Percentiles rank a stretch among this genome's conserved stretches.
These are phyloP conservation scores for Siniperca scherzeri DNA, from an alignment of 2,797 vertebrate species.

Conservation along the genomic window DNA sequence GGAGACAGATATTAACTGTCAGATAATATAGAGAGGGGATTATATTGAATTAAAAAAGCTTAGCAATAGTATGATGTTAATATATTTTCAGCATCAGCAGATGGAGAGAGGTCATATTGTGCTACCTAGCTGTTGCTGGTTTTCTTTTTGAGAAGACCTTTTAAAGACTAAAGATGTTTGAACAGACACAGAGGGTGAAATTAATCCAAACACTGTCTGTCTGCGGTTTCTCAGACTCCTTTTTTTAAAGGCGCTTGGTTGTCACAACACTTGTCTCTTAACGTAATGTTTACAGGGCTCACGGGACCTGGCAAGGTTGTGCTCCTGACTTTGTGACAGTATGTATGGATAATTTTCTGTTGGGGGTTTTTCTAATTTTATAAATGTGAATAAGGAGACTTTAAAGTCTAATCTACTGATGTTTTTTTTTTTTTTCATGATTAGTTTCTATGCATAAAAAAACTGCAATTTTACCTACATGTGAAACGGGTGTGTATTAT, in stretches of 20 bases:
- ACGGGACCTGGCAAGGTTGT: conserved; percentile 60
- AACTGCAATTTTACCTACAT: conserved; percentile 66
- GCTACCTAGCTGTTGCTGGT: conserved; percentile 50
- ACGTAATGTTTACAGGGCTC: conserved; percentile 78
- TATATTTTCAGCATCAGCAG: conserved; percentile 52
- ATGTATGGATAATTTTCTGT: conserved; percentile 47
- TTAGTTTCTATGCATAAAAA: conserved; percentile 83
- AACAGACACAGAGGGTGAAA: conserved; percentile 55
- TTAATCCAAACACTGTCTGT: conserved; percentile 75
- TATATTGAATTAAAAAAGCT: conserved; percentile 25
- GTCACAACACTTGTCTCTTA: conserved; percentile 82
- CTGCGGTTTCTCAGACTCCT: conserved; percentile 75
- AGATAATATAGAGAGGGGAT: conserved; percentile 37
- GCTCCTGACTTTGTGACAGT: conserved; percentile 70
- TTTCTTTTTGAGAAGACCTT: conserved; percentile 67
- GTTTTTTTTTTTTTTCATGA: conserved; percentile 46
- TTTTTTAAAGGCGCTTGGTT: conserved; percentile 75
- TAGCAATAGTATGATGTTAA: conserved; percentile 56
- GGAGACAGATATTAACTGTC: conserved; percentile 49
- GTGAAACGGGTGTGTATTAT: conserved; percentile 80
- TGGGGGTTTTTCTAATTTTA: conserved; percentile 49
- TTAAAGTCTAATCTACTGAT: conserved; percentile 68
- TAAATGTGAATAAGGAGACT: conserved; percentile 75
- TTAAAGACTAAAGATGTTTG: conserved; percentile 72
- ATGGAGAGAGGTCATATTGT: conserved; percentile 41